These are phyloP conservation scores for Neodontobutis hainanensis DNA, from an alignment of 2,113 vertebrate species.

Conservation along the genomic window DNA sequence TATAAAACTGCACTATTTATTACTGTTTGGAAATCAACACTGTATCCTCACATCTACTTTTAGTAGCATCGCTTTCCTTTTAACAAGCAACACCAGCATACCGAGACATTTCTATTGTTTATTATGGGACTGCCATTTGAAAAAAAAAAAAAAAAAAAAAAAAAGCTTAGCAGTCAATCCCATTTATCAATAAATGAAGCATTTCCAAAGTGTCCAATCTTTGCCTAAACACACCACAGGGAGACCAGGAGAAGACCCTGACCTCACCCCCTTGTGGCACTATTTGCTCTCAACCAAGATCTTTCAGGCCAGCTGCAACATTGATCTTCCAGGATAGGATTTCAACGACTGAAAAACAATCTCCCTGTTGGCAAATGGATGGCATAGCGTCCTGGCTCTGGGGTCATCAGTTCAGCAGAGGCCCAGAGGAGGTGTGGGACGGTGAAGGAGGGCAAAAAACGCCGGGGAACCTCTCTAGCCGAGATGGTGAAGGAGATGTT, in stretches of 20 bases:
- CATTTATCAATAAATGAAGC: slow-evolving; percentile 40
- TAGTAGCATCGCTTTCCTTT: neutral
- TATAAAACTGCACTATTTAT: too few species aligned
- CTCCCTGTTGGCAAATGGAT: slow-evolving; percentile 77
- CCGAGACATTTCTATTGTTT: neutral
- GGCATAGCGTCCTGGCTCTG: slow-evolving; percentile 46
- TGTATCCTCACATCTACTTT: neutral
- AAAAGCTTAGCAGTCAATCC: slow-evolving; percentile 4
- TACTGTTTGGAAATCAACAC: neutral
- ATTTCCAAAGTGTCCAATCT: slow-evolving; percentile 57
- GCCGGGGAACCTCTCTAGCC: slow-evolving; percentile 22
- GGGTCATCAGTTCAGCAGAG: slow-evolving; percentile 65
- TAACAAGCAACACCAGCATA: neutral
- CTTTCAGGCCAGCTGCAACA: slow-evolving; percentile 74
- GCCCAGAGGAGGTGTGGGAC: slow-evolving; percentile 37
- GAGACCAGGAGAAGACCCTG: slow-evolving; percentile 62
- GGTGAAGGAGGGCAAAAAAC: slow-evolving; percentile 56
- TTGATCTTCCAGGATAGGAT: slow-evolving; percentile 74
- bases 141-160: too few species aligned
- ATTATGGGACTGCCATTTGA: neutral
- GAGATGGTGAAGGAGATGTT: slow-evolving; percentile 49
- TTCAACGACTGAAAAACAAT: slow-evolving; percentile 81
- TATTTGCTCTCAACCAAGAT: slow-evolving; percentile 38
- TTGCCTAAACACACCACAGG: slow-evolving; percentile 68
- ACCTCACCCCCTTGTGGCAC: slow-evolving; percentile 52